phyloP scores from a whole-genome alignment of 2,888 invertebrate genomes.

The Osmoderma eremita region DNA sequence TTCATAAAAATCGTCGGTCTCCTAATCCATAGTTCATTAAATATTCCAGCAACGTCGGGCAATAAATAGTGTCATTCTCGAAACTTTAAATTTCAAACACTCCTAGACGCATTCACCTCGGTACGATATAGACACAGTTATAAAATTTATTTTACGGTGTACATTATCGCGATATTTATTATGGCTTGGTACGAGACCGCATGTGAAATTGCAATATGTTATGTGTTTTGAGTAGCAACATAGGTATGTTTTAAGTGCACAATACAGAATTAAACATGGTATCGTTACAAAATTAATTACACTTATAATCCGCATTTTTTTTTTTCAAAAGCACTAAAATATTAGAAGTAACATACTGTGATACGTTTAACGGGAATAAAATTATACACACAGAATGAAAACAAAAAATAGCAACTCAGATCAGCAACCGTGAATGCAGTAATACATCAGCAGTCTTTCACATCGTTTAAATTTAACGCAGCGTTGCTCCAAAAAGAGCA shows the following conservation, averaged over 20 bases:
- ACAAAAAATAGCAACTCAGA: no score
- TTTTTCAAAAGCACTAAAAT: conserved; percentile 5
- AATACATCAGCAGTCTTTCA: no score
- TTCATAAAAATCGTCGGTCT: conserved; percentile 1
- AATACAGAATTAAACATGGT: conserved; percentile 34
- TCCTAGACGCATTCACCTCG: conserved; percentile 14
- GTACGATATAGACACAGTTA: conserved; percentile 18
- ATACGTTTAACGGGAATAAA: no score
- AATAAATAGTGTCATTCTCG: conserved; percentile 32
- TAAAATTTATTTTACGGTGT: conserved; percentile 42
- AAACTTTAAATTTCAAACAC: conserved; percentile 24
- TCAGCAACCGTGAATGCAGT: no score
- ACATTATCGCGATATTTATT: conserved; percentile 37
- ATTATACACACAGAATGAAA: no score
- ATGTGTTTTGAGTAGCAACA: conserved; percentile 41
- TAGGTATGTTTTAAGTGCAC: conserved; percentile 30
- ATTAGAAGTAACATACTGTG: no score
- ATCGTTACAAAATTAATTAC: conserved; percentile 38
- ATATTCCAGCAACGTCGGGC: conserved; percentile 20
- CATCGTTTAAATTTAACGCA: no score
- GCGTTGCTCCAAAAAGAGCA: no score
- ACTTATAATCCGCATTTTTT: conserved; percentile 29
- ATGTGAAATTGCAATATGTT: conserved; percentile 43
- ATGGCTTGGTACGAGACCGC: conserved; percentile 37
- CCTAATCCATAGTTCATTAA: conserved; percentile 17